These are phyloP conservation scores for Lepus townsendii DNA, from an alignment of 2,797 vertebrate genomes.

Conservation along the genomic window DNA sequence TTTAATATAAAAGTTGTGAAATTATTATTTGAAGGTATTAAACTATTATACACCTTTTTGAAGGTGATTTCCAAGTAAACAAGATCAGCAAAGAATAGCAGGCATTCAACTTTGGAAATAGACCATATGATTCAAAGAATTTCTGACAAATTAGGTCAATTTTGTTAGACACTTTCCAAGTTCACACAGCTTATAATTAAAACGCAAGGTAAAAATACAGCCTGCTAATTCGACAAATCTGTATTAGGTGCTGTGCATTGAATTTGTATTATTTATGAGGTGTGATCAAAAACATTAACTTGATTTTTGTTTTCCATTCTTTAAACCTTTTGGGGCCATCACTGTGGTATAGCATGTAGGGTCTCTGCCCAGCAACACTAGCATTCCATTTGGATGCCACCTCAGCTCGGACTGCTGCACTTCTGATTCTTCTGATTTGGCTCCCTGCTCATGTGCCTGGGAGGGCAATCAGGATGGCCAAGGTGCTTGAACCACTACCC, in stretches of 20 bases:
- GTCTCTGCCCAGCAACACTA: too few species aligned
- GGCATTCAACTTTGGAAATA: neutral
- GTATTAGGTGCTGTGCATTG: neutral
- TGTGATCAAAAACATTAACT: neutral
- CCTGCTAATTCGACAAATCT: neutral
- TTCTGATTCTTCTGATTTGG: too few species aligned
- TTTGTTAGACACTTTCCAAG: neutral
- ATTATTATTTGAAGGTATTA: neutral
- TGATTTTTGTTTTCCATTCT: neutral
- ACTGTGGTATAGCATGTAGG: too few species aligned
- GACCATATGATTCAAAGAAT: neutral
- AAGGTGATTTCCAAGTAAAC: neutral
- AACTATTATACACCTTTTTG: neutral
- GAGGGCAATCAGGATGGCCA: too few species aligned
- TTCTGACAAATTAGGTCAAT: neutral
- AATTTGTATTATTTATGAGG: neutral
- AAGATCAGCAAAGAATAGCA: neutral
- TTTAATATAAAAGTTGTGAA: constrained; percentile 14
- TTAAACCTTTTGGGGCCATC: neutral
- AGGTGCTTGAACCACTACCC: too few species aligned
- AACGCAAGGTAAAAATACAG: neutral
- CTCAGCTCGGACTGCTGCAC: too few species aligned
- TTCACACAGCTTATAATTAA: neutral
- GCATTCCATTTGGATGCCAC: too few species aligned
- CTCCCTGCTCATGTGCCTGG: too few species aligned